Evolutionary conservation across 2,888 invertebrate species (phyloP).

Genomic region (Rhorus exstirpatorius): DNA sequence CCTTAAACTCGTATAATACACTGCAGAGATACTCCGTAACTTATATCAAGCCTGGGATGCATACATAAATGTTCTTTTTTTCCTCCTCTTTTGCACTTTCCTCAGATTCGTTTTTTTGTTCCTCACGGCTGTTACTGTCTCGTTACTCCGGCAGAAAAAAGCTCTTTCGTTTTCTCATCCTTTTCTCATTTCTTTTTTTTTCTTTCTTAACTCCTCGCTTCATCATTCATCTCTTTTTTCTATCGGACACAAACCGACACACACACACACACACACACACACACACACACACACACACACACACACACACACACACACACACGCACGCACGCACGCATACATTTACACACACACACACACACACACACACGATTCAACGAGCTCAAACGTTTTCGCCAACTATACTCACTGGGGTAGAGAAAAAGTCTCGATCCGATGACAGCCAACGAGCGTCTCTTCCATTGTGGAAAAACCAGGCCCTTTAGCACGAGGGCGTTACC

Average conservation of each 20-base stretch:
- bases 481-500: conserved; percentile 88
- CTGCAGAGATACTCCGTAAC: background rate
- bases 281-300: conserved; percentile 5
- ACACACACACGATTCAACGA: conserved; percentile 12
- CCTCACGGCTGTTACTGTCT: conserved; percentile 33
- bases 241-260: no score
- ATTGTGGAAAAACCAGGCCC: conserved; percentile 90
- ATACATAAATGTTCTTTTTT: conserved; percentile 25
- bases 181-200: conserved; percentile 35
- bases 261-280: background rate
- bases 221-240: conserved; percentile 39
- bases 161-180: conserved; percentile 10
- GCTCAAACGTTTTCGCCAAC: conserved; percentile 64
- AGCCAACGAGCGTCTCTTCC: conserved; percentile 89
- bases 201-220: conserved; percentile 45
- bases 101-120: conserved; percentile 17
- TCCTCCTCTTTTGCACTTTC: background rate
- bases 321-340: conserved; percentile 15
- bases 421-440: conserved; percentile 89
- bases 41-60: background rate
- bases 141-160: conserved; percentile 19
- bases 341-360: conserved; percentile 49
- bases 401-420: conserved; percentile 87
- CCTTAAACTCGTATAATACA: conserved; percentile 24
- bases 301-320: conserved; percentile 1